Evolutionary conservation across 2,113 vertebrate species (phyloP), one percentile per base, ranked within the genome.

Genomic region (Lophotis ruficrista): DNA sequence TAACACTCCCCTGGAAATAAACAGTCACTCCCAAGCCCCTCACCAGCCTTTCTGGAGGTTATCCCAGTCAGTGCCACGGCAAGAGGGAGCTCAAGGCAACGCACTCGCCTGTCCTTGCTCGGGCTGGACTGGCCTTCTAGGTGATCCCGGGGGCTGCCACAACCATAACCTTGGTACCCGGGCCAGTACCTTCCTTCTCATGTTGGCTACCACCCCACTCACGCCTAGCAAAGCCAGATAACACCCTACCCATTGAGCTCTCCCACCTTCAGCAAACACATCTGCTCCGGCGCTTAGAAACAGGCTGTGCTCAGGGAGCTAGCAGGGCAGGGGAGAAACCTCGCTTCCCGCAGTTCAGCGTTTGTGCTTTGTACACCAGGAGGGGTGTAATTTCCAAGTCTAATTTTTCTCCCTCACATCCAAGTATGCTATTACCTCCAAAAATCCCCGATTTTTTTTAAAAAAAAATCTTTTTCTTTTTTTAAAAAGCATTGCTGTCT

Each of bases 361-460:
- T 7, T 19, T 25, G 7, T 5, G 7, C 24, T 68, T n/a, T 6
- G 17, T 16, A 22, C 43, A 56, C 4, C 58, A 54, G 31, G 4
- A 62, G 5, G 8, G 15, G 0, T 0, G n/a, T n/a, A n/a, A n/a
- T n/a, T n/a, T n/a, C 28, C 35, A 45, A 28, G 18, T 24, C 19
- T 25, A 4, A n/a, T 12, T 83, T 45, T 41, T 30, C 12, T 61
- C 41, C 18, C 37, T 38, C 37, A 28, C 30, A 64, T 25, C 8
- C 13, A 85, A 16, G 83, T 10, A 47, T 5, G 16, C 1, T 3
- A 56, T 6, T 20, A 33, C 7, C 10, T 48, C 25, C 5, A 89
- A 83, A 89, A 54, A 30, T 3, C 37, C 50, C 8, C 5, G 7
- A 14, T 13, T 37, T 28, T 9, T 47, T 19, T 51, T 48, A 21